Base-by-base conservation (phyloP, 1,140 invertebrate genomes). In the Babylonia areolata region DNA sequence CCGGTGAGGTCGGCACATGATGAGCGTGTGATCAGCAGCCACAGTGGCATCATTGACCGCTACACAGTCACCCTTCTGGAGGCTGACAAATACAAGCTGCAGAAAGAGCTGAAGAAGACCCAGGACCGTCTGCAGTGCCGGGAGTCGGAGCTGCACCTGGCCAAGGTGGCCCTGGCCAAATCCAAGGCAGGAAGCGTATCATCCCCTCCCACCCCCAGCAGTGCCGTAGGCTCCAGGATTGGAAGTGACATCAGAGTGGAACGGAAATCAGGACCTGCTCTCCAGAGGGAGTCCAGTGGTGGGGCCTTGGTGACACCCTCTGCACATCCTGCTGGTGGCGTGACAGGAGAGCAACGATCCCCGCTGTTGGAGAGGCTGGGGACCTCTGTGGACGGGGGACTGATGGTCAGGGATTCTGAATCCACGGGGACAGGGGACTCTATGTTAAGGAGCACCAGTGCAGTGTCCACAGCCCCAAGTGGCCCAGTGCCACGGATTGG, bases 31-130 rank as follows among this genome's bases (percentile, higher is more conserved):
- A 84, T 73, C 69, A 84, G 82, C 82, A 84, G 82, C 23, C 82
- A 84, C 82, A 84, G 82, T 23, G 82, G 82, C 82, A 84, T 84
- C 58, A 84, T 84, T 20, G 82, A 84, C 69, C 82, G 82, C 64
- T 84, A 84, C 69, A 84, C 82, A 11, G 82, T 84, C 64, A 84
- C 82, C 40, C 64, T 84, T 3, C 82, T 84, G 58, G 82, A 84
- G 69, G 82, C 82, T 11, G 82, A 84, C 82, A 84, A 84, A n/a
- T 84, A 84, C 82, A 69, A 73, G n/a, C 64, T 84, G 64, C 82
- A 84, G 82, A 69, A 73, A 33, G 82, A 84, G 69, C 82, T 84
- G 28, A 84, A 73, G 39, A 84, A 84, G 82, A 73, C 82, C 0
- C 82, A 84, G 69, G 82, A 84, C 2, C 58, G 82, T 12, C 39